Evolutionary conservation across 2,113 vertebrate genomes (phyloP).

Genomic region (Ciconia maguari): DNA sequence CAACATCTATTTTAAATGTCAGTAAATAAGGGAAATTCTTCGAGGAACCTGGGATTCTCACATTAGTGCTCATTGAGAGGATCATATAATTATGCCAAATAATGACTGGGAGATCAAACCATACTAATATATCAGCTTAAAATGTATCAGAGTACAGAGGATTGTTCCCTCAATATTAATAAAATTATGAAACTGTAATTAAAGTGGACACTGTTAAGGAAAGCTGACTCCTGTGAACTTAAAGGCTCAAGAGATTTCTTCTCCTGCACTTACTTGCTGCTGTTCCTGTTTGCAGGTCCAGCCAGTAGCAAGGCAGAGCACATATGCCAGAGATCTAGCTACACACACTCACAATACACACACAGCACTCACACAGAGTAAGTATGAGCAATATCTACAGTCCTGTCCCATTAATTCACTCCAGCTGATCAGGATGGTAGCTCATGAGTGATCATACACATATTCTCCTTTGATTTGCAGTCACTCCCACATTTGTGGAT

Average conservation of each 20-base stretch:
- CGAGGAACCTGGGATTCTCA: background rate
- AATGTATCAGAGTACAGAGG: background rate
- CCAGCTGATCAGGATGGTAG: background rate
- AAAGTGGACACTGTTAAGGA: background rate
- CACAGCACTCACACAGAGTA: background rate
- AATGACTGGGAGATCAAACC: background rate
- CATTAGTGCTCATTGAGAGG: background rate
- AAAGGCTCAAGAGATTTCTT: background rate
- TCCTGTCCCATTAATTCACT: background rate
- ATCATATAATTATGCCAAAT: background rate
- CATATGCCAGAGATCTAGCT: background rate
- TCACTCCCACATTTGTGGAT: background rate
- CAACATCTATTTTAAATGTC: background rate
- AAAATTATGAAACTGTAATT: background rate
- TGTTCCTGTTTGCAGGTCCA: background rate
- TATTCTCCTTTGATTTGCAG: background rate
- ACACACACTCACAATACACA: background rate
- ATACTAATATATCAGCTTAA: background rate
- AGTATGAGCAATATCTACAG: background rate
- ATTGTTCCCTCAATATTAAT: background rate
- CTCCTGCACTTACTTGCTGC: background rate
- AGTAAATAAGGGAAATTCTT: background rate
- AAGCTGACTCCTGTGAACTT: background rate
- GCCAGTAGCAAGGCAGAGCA: background rate
- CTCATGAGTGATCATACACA: background rate